Evolutionary conservation across 2,113 vertebrate species (phyloP).

Genomic region (Anarrhichthys ocellatus): DNA sequence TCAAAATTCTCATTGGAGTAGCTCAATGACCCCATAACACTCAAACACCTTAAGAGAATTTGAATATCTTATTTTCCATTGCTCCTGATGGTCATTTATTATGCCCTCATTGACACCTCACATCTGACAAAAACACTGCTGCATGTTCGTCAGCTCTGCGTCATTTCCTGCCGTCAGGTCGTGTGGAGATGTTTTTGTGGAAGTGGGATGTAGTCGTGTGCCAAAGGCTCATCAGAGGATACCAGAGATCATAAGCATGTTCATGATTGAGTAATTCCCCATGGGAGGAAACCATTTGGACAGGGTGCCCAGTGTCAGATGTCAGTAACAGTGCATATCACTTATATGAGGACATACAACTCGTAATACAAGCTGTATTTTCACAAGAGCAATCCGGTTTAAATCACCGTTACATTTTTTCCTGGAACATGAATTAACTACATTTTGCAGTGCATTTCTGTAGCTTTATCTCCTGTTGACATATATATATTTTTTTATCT

Average conservation of each 20-base stretch:
- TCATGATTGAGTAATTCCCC: constrained; percentile 52
- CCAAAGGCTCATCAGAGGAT: constrained; percentile 70
- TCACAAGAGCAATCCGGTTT: neutral
- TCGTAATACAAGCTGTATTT: neutral
- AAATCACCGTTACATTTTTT: neutral
- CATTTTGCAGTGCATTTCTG: constrained; percentile 1
- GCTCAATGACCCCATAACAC: neutral
- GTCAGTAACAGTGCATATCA: constrained; percentile 36
- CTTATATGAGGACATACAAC: neutral
- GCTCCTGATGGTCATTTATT: neutral
- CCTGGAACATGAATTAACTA: neutral
- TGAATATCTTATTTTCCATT: neutral
- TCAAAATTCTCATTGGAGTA: neutral
- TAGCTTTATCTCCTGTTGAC: constrained; percentile 31
- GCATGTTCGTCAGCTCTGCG: constrained; percentile 56
- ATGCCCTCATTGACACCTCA: constrained; percentile 43
- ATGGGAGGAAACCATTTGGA: constrained; percentile 73
- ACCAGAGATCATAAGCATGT: constrained; percentile 56
- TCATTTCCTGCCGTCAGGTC: constrained; percentile 69
- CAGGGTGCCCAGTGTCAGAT: constrained; percentile 25
- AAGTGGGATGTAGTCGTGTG: constrained; percentile 62
- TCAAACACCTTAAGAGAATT: neutral
- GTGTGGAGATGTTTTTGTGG: constrained; percentile 72
- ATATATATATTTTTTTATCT: constrained; percentile 19
- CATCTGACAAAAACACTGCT: constrained; percentile 30